These are phyloP conservation scores for Leptatherina wallacei DNA, from an alignment of 2,797 vertebrate species.

Conservation along the genomic window DNA sequence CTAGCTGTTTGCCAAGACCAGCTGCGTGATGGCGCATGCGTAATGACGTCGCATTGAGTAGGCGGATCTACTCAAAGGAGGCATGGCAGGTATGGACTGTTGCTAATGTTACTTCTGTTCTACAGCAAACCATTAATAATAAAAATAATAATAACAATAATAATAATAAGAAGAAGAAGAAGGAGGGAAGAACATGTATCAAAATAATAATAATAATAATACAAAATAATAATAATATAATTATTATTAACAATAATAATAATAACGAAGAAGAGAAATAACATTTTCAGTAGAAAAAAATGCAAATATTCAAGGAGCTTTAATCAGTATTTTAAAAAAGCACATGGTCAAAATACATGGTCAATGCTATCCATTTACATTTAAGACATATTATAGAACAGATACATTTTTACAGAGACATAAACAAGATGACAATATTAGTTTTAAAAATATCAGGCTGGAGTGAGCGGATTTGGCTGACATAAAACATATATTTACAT, in stretches of 20 bases:
- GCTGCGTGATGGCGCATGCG: slow-evolving; percentile 18
- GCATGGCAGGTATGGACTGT: background rate
- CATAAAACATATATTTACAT: slow-evolving; percentile 17
- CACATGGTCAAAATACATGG: background rate
- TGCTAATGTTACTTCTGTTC: no score
- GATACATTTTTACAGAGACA: background rate
- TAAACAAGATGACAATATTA: background rate
- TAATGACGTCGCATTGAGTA: slow-evolving; percentile 14
- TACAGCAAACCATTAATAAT: background rate
- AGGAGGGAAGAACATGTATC: no score
- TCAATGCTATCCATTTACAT: background rate
- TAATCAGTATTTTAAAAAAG: background rate
- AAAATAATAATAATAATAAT: no score
- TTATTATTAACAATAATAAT: background rate
- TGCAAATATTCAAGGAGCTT: background rate
- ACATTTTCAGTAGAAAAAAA: background rate
- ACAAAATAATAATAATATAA: no score
- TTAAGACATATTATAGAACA: background rate
- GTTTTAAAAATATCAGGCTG: background rate
- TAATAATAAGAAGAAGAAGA: background rate
- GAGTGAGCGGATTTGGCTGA: background rate
- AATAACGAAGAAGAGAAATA: background rate
- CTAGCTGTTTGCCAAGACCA: background rate
- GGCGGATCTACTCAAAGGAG: background rate
- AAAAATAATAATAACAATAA: background rate